phyloP scores from a whole-genome alignment of 2,888 invertebrate genomes.

The Monopis laevigella region DNA sequence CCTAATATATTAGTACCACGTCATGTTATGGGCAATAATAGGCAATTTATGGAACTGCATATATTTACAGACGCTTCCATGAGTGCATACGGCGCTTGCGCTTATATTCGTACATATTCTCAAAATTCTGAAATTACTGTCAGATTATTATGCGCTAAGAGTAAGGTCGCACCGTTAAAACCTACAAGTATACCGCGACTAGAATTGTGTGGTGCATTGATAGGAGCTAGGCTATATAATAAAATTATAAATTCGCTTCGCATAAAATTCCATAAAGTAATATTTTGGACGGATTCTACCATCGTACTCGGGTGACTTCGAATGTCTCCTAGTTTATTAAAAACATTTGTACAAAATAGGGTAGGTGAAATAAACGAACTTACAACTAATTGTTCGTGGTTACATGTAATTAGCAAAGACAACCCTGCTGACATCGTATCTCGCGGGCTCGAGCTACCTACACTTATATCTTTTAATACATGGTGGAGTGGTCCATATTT shows the following conservation, averaged over 20 bases:
- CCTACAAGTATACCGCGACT: constrained; percentile 22
- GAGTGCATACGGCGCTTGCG: constrained; percentile 21
- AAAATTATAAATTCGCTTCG: constrained; percentile 18
- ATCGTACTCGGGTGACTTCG: constrained; percentile 22
- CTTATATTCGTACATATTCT: constrained; percentile 18
- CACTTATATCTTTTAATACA: constrained; percentile 14
- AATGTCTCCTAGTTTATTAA: constrained; percentile 20
- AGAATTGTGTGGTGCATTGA: constrained; percentile 24
- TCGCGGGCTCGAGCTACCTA: constrained; percentile 17
- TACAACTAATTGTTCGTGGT: constrained; percentile 11
- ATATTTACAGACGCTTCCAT: constrained; percentile 22
- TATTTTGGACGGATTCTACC: constrained; percentile 23
- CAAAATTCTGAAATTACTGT: constrained; percentile 13
- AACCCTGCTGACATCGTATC: constrained; percentile 22
- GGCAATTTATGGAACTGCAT: constrained; percentile 17
- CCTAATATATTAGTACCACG: constrained; percentile 16
- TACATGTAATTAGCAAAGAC: constrained; percentile 19
- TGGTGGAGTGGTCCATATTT: constrained; percentile 22
- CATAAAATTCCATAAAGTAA: constrained; percentile 15
- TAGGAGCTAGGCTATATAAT: constrained; percentile 19
- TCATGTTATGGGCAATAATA: constrained; percentile 13
- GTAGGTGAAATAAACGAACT: constrained; percentile 17
- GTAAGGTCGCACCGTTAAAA: constrained; percentile 22
- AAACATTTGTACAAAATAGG: constrained; percentile 23
- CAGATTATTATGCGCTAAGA: constrained; percentile 22